Base-by-base conservation (phyloP, 2,888 invertebrate genomes). In the Meganola albula region DNA sequence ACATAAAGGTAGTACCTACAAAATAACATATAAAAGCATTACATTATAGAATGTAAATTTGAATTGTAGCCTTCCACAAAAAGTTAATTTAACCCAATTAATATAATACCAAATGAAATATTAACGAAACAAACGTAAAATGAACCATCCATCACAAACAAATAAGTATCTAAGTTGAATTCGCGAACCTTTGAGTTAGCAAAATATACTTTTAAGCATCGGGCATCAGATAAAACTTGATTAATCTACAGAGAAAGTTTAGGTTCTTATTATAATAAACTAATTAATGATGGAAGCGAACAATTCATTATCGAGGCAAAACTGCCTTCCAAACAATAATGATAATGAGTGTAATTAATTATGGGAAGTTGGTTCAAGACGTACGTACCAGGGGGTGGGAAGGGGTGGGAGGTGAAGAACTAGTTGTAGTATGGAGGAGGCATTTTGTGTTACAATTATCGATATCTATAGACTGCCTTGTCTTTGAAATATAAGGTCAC, bases 301-400 rank as follows among this genome's bases (percentile, higher is more conserved):
- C 84, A 83, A 84, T 85, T 85, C 84, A 83, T 85, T 85, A 85
- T 84, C 80, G 84, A 73, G 74, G 83, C 83, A 80, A 78, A 84
- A 85, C 84, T 85, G 84, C 83, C 84, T 82, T 84, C 77, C 71
- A 76, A 85, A 85, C 85, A 84, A 83, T 85, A 84, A 85, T 84
- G 83, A 84, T 85, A 85, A 85, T 85, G 83, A 84, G 84, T 74
- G 74, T 85, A 83, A 85, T 85, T 84, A 85, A 85, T 85, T 85
- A 84, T 83, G 74, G 82, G 79, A 84, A 85, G 79, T 84, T 80
- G 74, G 73, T 77, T 79, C 74, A 74, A 83, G 82, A 80, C 16
- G 80, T 73, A 76, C 73, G 80, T 72, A 76, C 73, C 60, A 68
- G 67, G 62, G 66, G 63, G 68, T 49, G 60, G 51, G 71, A 34